Evolutionary conservation across 2,888 invertebrate species (phyloP).

Genomic region (Leptopilina syphax): DNA sequence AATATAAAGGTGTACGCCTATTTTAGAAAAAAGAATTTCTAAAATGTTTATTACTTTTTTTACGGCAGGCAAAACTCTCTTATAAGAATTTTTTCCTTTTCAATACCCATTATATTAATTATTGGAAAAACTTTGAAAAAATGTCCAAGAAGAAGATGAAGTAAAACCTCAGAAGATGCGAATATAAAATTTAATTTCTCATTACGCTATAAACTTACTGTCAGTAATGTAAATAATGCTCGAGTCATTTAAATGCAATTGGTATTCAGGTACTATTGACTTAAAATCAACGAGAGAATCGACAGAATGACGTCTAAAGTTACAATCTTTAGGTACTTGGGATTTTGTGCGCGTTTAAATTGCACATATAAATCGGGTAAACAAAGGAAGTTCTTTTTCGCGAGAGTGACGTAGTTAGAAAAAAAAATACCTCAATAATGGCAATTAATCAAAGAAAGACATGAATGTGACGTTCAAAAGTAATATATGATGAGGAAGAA

Average conservation of each 20-base stretch:
- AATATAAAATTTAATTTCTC: conserved; percentile 13
- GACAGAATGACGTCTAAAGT: conserved; percentile 27
- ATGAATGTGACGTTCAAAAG: conserved; percentile 5
- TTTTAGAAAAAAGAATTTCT: conserved; percentile 1
- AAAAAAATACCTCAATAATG: background rate
- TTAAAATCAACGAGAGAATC: conserved; percentile 26
- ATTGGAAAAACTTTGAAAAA: background rate
- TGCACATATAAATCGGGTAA: conserved; percentile 26
- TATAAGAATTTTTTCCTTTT: background rate
- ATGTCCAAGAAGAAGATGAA: background rate
- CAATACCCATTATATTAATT: too few relatives aligned
- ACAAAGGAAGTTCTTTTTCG: conserved; percentile 28
- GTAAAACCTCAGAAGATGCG: background rate
- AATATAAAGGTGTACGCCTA: conserved; percentile 13
- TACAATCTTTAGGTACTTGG: conserved; percentile 14
- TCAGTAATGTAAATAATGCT: conserved; percentile 19
- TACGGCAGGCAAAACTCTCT: conserved; percentile 1
- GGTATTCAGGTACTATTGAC: conserved; percentile 27
- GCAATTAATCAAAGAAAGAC: conserved; percentile 8
- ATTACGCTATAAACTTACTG: conserved; percentile 20
- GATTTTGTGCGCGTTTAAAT: conserved; percentile 12
- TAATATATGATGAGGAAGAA: too few relatives aligned
- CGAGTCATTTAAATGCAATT: conserved; percentile 21
- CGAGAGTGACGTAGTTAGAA: conserved; percentile 2
- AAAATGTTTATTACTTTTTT: background rate